These are phyloP conservation scores for Ridgeia piscesae DNA, from an alignment of 1,140 invertebrate genomes.

Conservation along the genomic window DNA sequence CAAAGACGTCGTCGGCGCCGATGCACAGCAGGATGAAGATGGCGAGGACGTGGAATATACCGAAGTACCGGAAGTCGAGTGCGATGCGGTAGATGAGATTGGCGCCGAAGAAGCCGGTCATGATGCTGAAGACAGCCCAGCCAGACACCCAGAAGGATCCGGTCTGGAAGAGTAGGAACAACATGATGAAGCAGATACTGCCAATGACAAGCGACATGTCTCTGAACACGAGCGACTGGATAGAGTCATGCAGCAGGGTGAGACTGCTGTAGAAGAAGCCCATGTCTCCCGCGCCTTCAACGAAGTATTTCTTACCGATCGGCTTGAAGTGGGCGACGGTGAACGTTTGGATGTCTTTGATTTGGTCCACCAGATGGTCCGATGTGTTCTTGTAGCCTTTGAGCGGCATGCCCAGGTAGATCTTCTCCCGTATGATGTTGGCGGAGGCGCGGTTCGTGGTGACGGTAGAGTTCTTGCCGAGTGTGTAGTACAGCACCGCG, in stretches of 20 bases:
- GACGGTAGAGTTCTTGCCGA: slow-evolving; percentile 24
- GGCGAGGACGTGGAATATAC: slow-evolving; percentile 32
- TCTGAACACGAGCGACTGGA: slow-evolving; percentile 32
- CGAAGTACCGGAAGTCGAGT: slow-evolving; percentile 32
- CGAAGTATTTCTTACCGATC: slow-evolving; percentile 11
- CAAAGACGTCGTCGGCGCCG: slow-evolving; percentile 33
- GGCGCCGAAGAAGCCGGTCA: slow-evolving; percentile 30
- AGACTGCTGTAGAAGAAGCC: slow-evolving; percentile 26
- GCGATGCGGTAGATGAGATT: slow-evolving; percentile 32
- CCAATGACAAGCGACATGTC: slow-evolving; percentile 39
- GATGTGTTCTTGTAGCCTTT: slow-evolving; percentile 15
- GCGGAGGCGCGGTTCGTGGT: slow-evolving; percentile 11
- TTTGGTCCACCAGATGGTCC: slow-evolving; percentile 21
- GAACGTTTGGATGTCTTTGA: slow-evolving; percentile 14
- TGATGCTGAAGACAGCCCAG: slow-evolving; percentile 28
- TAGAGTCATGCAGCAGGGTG: background rate
- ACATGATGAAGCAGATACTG: slow-evolving; percentile 41
- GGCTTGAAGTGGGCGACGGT: slow-evolving; percentile 1
- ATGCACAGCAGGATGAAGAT: slow-evolving; percentile 34
- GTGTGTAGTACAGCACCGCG: slow-evolving; percentile 7
- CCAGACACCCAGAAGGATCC: slow-evolving; percentile 35
- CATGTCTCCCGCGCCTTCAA: slow-evolving; percentile 16
- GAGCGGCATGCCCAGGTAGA: slow-evolving; percentile 24
- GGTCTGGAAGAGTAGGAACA: slow-evolving; percentile 40
- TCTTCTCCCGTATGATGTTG: slow-evolving; percentile 19